These are phyloP conservation scores for Andricus grossulariae DNA, from an alignment of 1,140 invertebrate genomes.

Conservation along the genomic window DNA sequence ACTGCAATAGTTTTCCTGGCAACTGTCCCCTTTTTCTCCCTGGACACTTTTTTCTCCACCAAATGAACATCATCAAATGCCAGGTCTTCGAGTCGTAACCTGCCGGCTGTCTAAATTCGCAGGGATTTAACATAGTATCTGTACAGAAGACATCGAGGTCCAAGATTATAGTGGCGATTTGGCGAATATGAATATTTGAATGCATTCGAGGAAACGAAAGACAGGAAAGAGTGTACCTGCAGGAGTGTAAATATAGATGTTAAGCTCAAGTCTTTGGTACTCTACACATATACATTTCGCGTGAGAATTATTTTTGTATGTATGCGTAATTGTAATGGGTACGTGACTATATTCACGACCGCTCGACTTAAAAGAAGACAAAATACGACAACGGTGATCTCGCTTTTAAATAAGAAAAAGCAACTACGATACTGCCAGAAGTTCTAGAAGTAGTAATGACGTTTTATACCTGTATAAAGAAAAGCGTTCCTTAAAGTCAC, in stretches of 20 bases:
- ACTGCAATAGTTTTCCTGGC: background rate
- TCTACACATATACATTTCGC: background rate
- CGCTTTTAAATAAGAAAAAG: background rate
- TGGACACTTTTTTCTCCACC: background rate
- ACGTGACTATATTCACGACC: conserved; percentile 29
- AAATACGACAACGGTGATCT: background rate
- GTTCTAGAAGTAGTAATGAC: conserved; percentile 20
- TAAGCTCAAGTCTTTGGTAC: conserved; percentile 54
- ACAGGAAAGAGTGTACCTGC: conserved; percentile 43
- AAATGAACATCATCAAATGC: background rate
- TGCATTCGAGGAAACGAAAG: no score
- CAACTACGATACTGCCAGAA: conserved; percentile 2
- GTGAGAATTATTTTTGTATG: conserved; percentile 23
- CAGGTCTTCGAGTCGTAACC: background rate
- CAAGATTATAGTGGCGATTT: background rate
- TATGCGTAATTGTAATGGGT: conserved; percentile 15
- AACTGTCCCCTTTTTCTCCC: background rate
- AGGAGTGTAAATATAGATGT: conserved; percentile 63
- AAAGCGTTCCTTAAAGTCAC: background rate
- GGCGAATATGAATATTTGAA: background rate
- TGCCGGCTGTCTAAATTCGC: background rate
- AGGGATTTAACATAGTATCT: background rate
- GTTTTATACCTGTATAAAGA: conserved; percentile 36
- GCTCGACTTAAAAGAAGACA: background rate
- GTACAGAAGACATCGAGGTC: background rate